Evolutionary conservation across 2,113 vertebrate genomes (phyloP), one percentile per base, ranked within the genome.

Genomic region (Macaca mulatta): DNA sequence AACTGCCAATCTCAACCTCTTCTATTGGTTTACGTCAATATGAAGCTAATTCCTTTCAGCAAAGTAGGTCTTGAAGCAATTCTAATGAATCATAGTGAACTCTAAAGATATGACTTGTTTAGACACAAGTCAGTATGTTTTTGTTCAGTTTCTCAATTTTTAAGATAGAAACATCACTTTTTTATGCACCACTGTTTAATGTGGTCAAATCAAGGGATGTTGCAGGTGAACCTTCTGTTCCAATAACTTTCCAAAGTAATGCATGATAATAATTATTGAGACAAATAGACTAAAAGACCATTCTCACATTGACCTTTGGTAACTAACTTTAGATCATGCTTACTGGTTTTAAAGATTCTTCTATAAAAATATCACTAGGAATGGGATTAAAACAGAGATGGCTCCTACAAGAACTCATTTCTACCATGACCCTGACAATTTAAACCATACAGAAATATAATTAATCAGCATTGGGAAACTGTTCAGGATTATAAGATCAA

Each of bases 91-190:
- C 35, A 81, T 14, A 79, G 16, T 52, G 4, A 59, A 8, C 1
- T 85, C 61, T 61, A 75, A 86, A 87, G 25, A 79, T 17, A 92
- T 72, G 32, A 86, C 83, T 79, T 96, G 82, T 93, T 95, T 93
- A 79, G 45, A 11, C 22, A 52, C 12, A 64, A 75, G 43, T 79
- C 20, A 89, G 75, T 30, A 35, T 80, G 10, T 45, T 89, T 94
- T 32, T 52, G 9, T 38, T 78, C 17, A 94, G 10, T 40, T 91
- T 81, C 14, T 79, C 27, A 38, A 61, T 10, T 78, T 94, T 6
- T 48, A 40, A 94, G 74, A 75, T 25, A 4, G 25, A 94, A 94
- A 88, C 84, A 78, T 10, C 32, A 92, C 5, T 50, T 90, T 94
- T 61, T 43, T 55, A 86, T 48, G 50, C 6, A 69, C 25, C 32